phyloP scores from a whole-genome alignment of 2,797 vertebrate species.

The Notoglanidium macrostoma region DNA sequence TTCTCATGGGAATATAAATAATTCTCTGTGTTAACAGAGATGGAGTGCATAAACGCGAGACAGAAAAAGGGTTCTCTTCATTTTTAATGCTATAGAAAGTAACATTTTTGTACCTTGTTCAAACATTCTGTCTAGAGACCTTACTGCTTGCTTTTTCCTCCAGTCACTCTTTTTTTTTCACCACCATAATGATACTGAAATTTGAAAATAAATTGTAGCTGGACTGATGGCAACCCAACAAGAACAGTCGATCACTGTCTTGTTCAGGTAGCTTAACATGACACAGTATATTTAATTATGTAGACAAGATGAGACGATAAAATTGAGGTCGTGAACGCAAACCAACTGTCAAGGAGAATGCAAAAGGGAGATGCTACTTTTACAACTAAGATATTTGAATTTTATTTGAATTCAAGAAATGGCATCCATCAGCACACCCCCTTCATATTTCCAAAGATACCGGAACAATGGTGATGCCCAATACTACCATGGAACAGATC shows the following conservation, averaged over 20 bases:
- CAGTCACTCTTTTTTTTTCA: background rate
- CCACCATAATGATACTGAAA: background rate
- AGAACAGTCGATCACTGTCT: background rate
- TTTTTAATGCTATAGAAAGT: background rate
- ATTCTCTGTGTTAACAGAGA: background rate
- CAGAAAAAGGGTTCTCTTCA: background rate
- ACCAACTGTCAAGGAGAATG: background rate
- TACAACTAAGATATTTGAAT: background rate
- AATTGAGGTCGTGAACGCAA: background rate
- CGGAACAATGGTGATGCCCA: background rate
- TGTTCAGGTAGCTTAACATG: background rate
- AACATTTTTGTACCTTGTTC: background rate
- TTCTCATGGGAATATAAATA: background rate
- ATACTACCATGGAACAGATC: background rate
- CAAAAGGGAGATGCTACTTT: background rate
- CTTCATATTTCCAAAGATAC: background rate
- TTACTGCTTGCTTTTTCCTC: background rate
- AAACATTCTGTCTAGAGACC: background rate
- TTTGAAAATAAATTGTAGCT: background rate
- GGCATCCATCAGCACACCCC: background rate
- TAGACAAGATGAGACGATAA: background rate
- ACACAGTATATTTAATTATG: background rate
- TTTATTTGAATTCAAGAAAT: conserved; percentile 11
- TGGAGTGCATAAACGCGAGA: background rate
- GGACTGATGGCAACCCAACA: background rate